Percentiles rank a stretch among this genome's conserved stretches.
These are phyloP conservation scores for Festucalex cinctus DNA, from an alignment of 2,113 vertebrate species.

Conservation along the genomic window DNA sequence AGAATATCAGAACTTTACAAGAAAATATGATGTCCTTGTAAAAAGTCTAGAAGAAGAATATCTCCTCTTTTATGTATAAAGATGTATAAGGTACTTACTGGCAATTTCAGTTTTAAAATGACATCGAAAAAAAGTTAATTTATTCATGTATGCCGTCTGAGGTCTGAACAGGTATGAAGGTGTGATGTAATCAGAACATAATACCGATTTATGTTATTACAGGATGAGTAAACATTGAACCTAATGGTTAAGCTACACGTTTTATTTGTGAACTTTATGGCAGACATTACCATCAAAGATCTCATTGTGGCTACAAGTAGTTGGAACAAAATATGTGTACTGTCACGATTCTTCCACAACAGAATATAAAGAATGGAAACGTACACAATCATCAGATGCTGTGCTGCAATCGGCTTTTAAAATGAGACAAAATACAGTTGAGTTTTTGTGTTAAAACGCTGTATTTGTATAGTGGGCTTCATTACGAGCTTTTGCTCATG, in stretches of 20 bases:
- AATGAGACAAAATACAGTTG: background rate
- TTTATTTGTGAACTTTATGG: conserved; percentile 33
- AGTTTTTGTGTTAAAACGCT: background rate
- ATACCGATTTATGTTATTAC: background rate
- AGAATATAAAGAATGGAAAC: background rate
- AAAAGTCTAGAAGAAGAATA: background rate
- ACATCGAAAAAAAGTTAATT: background rate
- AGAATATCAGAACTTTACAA: background rate
- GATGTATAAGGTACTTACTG: background rate
- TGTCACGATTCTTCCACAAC: background rate
- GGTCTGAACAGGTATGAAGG: conserved; percentile 11
- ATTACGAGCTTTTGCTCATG: background rate
- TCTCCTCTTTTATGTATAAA: background rate
- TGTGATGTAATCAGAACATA: conserved; percentile 13
- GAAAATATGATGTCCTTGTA: background rate
- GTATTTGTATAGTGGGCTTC: background rate
- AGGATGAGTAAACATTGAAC: background rate
- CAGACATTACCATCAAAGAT: conserved; percentile 12
- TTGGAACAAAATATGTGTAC: too few species aligned
- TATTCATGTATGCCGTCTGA: background rate
- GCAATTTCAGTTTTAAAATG: background rate
- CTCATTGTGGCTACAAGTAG: too few species aligned
- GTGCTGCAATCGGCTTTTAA: background rate
- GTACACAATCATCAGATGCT: background rate
- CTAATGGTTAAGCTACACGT: background rate